Conservation (phyloP, 2,888 invertebrate genomes). For the Seira ritae region DNA sequence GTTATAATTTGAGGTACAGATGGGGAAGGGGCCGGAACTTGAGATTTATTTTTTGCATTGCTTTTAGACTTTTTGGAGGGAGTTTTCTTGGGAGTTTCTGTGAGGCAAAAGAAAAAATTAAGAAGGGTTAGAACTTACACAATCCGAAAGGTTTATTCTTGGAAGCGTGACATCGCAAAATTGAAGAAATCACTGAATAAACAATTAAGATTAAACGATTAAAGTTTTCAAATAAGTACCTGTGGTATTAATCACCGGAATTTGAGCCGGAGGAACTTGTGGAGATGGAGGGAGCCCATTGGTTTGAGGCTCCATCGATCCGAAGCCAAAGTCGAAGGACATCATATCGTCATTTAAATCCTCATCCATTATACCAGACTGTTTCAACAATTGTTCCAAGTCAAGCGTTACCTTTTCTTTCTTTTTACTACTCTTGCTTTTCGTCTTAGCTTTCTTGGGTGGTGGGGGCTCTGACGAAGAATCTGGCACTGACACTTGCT, state of each 20-base stretch:
- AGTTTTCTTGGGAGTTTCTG: conserved; percentile 55
- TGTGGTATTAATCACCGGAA: conserved; percentile 62
- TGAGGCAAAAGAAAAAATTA: no score
- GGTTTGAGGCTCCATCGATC: conserved; percentile 52
- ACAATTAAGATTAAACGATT: not conserved
- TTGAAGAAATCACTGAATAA: not conserved
- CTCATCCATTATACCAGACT: conserved; percentile 73
- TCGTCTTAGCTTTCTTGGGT: conserved; percentile 67
- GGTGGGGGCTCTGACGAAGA: conserved; percentile 64
- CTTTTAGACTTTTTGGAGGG: conserved; percentile 54
- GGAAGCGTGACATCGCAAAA: not conserved
- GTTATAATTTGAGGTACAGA: not conserved
- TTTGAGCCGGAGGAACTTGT: conserved; percentile 56
- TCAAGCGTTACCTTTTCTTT: conserved; percentile 68
- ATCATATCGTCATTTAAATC: conserved; percentile 72
- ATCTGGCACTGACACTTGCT: conserved; percentile 59
- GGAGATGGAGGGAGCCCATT: conserved; percentile 65
- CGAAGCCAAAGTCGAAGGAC: conserved; percentile 61
- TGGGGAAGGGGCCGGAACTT: conserved; percentile 28
- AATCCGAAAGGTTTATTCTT: conserved; percentile 2
- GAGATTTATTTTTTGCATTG: conserved; percentile 54
- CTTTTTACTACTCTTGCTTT: conserved; percentile 65
- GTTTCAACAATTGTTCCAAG: conserved; percentile 71
- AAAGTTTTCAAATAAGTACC: conserved; percentile 33
- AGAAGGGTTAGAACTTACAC: no score